Conservation (phyloP, 2,113 vertebrate genomes). For the Apodemus sylvaticus region DNA sequence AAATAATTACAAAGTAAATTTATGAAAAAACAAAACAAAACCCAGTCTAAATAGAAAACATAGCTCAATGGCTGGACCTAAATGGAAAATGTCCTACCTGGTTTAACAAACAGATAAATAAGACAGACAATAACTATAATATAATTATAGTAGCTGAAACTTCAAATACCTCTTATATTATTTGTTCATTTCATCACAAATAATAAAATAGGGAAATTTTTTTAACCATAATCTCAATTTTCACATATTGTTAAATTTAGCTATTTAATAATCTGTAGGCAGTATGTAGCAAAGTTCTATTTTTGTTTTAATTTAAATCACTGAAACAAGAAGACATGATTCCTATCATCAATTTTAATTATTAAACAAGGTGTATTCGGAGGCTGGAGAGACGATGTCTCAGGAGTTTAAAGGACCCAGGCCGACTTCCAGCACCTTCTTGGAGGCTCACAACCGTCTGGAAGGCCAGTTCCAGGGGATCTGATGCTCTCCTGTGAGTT, state of each 20-base stretch:
- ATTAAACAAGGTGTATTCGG: background rate
- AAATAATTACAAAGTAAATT: constrained; percentile 43
- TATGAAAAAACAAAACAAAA: background rate
- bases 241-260: background rate
- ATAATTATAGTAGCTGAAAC: background rate
- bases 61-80: constrained; percentile 44
- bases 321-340: constrained; percentile 2
- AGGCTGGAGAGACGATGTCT: background rate
- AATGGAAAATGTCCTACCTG: constrained; percentile 9
- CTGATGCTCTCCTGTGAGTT: background rate
- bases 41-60: background rate
- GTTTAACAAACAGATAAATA: background rate
- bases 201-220: background rate
- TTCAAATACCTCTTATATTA: background rate
- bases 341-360: background rate
- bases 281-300: background rate
- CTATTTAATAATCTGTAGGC: background rate
- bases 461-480: background rate
- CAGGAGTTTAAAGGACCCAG: background rate
- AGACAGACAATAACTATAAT: background rate
- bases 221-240: constrained; percentile 13
- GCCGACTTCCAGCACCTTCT: background rate
- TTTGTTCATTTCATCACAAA: background rate
- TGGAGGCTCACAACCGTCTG: background rate
- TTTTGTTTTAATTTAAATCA: background rate